Evolutionary conservation across 2,888 invertebrate genomes (phyloP), one percentile per base, ranked within the genome.

Genomic region (Noctuana brunneofusca): DNA sequence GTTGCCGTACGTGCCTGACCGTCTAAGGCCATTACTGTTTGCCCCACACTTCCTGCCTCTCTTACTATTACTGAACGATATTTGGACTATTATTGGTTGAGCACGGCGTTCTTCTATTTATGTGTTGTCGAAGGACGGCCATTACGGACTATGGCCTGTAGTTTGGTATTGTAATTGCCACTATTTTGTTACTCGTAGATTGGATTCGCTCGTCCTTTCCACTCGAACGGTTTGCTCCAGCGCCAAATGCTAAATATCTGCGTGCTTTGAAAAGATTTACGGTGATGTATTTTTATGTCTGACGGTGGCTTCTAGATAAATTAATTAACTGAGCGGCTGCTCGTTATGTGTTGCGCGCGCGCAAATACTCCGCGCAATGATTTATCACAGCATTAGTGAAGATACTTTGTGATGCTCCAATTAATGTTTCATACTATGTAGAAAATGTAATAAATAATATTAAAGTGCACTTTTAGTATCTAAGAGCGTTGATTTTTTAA

Each of bases 91-190:
- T 88, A 86, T 86, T 83, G 80, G 81, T 69, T 65, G 70, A 78
- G 73, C 75, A 75, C 70, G 71, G 74, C 69, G 71, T 73, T 74
- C 73, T 80, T 81, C 79, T 85, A 83, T 85, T 86, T 87, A 85
- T 87, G 78, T 80, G 76, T 81, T 78, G 78, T 78, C 81, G 82
- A 85, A 84, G 83, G 84, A 76, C 78, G 77, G 71, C 78, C 77
- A 76, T 85, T 83, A 83, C 78, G 75, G 73, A 71, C 76, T 78
- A 80, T 75, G 75, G 78, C 77, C 80, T 82, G 79, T 80, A 83
- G 79, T 83, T 84, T 76, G 75, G 80, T 77, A 85, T 82, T 86
- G 85, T 88, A 86, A 89, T 87, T 86, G 87, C 83, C 71, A 80
- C 84, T 81, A 84, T 87, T 87, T 83, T 80, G 80, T 80, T 80